phyloP scores from a whole-genome alignment of 2,113 vertebrate genomes.

The Hepsetus odoe region DNA sequence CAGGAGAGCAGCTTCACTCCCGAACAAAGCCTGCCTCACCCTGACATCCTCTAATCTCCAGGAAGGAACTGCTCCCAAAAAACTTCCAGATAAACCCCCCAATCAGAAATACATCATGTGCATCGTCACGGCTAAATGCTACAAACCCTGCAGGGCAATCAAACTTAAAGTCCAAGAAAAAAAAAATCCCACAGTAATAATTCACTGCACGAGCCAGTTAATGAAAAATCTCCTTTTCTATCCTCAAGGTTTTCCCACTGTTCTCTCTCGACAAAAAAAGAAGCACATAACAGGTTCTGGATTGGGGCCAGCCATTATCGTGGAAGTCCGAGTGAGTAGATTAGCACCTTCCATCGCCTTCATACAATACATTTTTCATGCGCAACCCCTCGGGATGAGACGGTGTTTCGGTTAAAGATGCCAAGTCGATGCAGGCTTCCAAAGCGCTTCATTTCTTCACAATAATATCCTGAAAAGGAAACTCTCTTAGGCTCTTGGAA shows the following conservation, averaged over 20 bases:
- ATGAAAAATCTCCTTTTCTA: constrained; percentile 7
- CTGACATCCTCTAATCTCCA: constrained; percentile 5
- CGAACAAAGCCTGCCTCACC: neutral
- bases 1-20: neutral
- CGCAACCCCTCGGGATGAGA: constrained; percentile 21
- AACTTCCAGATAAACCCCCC: neutral
- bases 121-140: neutral
- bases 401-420: constrained; percentile 25
- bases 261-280: neutral
- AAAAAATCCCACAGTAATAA: constrained; percentile 9
- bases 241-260: neutral
- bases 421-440: constrained; percentile 16
- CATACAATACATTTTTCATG: constrained; percentile 49
- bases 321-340: constrained; percentile 28
- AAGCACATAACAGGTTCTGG: constrained; percentile 20
- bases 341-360: constrained; percentile 37
- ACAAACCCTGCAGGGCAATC: neutral
- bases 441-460: neutral
- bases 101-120: neutral
- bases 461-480: constrained; percentile 6
- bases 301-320: constrained; percentile 10
- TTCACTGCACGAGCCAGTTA: neutral
- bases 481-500: neutral
- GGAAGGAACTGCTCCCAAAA: neutral
- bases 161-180: neutral